phyloP scores from a whole-genome alignment of 2,113 vertebrate species.

The Pseudorhombus dupliciocellatus region DNA sequence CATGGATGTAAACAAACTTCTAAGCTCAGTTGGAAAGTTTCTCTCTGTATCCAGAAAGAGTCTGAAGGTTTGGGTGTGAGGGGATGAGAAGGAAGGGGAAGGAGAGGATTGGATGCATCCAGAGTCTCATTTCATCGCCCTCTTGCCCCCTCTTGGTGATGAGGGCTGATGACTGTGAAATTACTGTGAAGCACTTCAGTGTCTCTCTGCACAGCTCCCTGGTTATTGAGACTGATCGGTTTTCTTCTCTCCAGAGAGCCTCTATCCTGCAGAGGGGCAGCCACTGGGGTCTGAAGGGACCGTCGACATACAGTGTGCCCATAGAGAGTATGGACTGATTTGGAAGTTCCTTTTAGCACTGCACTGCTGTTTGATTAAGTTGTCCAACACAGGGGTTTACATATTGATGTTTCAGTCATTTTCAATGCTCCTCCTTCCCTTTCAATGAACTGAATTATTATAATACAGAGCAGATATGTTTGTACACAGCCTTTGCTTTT shows the following conservation, averaged over 20 bases:
- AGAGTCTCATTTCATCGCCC: constrained; percentile 33
- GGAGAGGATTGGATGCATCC: constrained; percentile 12
- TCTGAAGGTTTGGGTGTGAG: neutral
- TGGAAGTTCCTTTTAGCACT: constrained; percentile 9
- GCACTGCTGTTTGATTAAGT: constrained; percentile 15
- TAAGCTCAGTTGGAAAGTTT: neutral
- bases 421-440: too few relatives aligned
- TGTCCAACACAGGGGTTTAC: neutral
- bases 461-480: too few relatives aligned
- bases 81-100: neutral
- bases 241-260: constrained; percentile 44
- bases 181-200: constrained; percentile 55
- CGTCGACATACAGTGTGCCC: constrained; percentile 1
- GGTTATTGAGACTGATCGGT: constrained; percentile 51
- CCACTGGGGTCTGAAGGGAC: constrained; percentile 50
- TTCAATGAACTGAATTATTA: too few relatives aligned
- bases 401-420: neutral
- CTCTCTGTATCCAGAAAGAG: neutral
- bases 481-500: too few relatives aligned
- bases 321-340: neutral
- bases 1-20: constrained; percentile 7
- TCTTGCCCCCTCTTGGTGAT: constrained; percentile 30
- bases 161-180: constrained; percentile 64
- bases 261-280: constrained; percentile 38
- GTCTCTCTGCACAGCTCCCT: constrained; percentile 30